phyloP scores from a whole-genome alignment of 2,797 vertebrate genomes.

The Masticophis lateralis region DNA sequence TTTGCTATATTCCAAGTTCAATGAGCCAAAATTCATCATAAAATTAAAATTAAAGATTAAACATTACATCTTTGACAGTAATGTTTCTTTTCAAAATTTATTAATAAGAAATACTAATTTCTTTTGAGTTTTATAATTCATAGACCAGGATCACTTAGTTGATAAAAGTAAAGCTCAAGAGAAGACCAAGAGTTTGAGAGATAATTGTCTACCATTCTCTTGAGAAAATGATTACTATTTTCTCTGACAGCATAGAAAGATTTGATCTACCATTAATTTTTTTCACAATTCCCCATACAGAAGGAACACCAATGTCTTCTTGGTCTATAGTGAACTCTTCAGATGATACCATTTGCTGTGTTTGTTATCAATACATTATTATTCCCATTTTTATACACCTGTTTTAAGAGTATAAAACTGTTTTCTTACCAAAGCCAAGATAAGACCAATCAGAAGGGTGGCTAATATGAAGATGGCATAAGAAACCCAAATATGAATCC shows the following conservation, averaged over 20 bases:
- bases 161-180: not conserved
- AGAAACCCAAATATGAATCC: conserved; percentile 77
- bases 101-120: not conserved
- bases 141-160: not conserved
- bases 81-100: not conserved
- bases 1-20: not conserved
- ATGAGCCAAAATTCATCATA: not conserved
- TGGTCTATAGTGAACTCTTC: not conserved
- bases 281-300: not conserved
- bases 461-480: conserved; percentile 78
- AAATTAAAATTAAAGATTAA: not conserved
- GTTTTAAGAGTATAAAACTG: not conserved
- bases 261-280: not conserved
- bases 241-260: not conserved
- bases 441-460: conserved; percentile 79
- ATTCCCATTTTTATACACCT: not conserved
- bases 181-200: not conserved
- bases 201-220: not conserved
- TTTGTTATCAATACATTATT: not conserved
- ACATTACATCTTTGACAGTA: not conserved
- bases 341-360: not conserved
- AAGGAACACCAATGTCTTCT: not conserved
- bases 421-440: conserved; percentile 81
- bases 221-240: not conserved
- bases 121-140: not conserved